Percentiles rank a stretch among this genome's conserved stretches.
These are phyloP conservation scores for Rhynchophorus ferrugineus DNA, from an alignment of 1,140 invertebrate genomes.

Conservation along the genomic window DNA sequence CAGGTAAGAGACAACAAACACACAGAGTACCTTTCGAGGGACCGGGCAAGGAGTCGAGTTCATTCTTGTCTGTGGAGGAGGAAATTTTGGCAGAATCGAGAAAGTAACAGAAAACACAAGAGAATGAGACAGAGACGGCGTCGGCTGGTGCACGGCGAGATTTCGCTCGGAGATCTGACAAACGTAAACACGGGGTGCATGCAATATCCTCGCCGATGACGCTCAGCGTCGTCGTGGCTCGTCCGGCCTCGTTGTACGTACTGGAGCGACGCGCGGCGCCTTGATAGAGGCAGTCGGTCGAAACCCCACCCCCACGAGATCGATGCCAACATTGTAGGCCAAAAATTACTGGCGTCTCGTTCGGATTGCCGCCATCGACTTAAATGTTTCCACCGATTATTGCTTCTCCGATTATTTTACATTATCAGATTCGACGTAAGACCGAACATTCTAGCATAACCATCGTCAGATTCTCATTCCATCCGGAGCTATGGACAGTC, in stretches of 20 bases:
- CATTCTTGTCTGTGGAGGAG: constrained; percentile 15
- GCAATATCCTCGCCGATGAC: constrained; percentile 6
- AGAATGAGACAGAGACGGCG: background rate
- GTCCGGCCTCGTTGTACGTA: constrained; percentile 41
- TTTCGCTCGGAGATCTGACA: no score
- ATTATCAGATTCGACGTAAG: background rate
- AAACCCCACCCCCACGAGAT: constrained; percentile 40
- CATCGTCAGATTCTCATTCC: no score
- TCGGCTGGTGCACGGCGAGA: no score
- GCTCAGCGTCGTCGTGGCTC: constrained; percentile 25
- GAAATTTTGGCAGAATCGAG: constrained; percentile 19
- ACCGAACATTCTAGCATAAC: no score
- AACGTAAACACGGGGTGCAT: constrained; percentile 22
- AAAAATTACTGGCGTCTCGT: constrained; percentile 19
- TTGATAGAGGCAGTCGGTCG: constrained; percentile 28
- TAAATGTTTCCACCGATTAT: no score
- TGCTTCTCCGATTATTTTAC: no score
- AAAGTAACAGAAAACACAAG: constrained; percentile 8
- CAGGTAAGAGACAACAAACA: background rate
- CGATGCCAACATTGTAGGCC: constrained; percentile 40
- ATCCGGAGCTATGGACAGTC: no score
- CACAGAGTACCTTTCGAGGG: constrained; percentile 22
- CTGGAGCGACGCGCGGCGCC: constrained; percentile 33
- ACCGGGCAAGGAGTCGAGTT: constrained; percentile 13
- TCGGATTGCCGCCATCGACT: background rate